These are phyloP conservation scores for Pomatostomus ruficeps DNA, from an alignment of 2,113 vertebrate genomes.

Conservation along the genomic window DNA sequence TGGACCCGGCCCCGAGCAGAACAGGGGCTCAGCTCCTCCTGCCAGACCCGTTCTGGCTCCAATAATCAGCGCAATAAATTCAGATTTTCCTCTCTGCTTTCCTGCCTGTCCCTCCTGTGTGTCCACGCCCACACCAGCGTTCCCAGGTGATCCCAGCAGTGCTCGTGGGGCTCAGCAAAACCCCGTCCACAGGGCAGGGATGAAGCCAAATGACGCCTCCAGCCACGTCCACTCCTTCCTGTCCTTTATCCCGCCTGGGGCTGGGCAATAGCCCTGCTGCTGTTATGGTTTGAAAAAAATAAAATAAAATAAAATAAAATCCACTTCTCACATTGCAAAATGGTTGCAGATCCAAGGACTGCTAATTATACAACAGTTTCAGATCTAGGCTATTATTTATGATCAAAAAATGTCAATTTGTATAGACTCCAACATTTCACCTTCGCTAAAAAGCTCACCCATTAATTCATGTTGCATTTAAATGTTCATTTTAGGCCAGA, in stretches of 20 bases:
- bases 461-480: conserved; percentile 45
- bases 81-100: neutral
- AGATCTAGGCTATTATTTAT: conserved; percentile 36
- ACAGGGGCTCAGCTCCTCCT: neutral
- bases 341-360: neutral
- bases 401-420: conserved; percentile 39
- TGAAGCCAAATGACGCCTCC: neutral
- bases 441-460: conserved; percentile 24
- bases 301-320: neutral
- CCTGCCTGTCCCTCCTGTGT: neutral
- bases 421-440: conserved; percentile 26
- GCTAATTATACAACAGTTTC: conserved; percentile 19
- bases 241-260: neutral
- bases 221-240: neutral
- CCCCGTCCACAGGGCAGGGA: neutral
- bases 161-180: neutral
- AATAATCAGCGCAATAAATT: rapidly evolving
- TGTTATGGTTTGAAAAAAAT: neutral
- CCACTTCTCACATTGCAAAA: neutral
- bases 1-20: rapidly evolving
- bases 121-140: rapidly evolving
- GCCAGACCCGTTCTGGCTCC: neutral
- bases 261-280: neutral
- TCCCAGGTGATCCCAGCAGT: neutral
- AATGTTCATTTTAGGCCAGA: conserved; percentile 22